These are phyloP conservation scores for Urophycis tenuis DNA, from an alignment of 2,797 vertebrate genomes.

Conservation along the genomic window DNA sequence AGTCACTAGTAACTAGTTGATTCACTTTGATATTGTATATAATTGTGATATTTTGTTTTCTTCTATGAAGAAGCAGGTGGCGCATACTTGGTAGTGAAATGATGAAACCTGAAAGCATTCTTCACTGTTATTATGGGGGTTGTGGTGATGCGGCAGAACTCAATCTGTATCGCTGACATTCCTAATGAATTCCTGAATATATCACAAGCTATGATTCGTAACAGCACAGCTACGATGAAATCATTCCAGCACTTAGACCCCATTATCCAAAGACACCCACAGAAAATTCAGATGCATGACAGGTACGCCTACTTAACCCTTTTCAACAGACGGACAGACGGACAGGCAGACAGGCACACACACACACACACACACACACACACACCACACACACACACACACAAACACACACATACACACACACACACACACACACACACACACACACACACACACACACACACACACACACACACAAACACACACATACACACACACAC, in stretches of 20 bases:
- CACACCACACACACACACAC: background rate
- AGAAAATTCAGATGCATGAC: background rate
- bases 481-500: background rate
- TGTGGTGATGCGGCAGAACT: background rate
- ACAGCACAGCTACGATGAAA: background rate
- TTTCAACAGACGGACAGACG: too few species aligned
- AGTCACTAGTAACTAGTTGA: background rate
- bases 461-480: background rate
- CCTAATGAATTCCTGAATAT: background rate
- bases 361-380: too few species aligned
- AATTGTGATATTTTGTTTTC: background rate
- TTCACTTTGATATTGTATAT: background rate
- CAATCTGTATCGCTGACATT: conserved; percentile 2
- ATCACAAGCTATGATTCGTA: background rate
- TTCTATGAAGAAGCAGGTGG: background rate
- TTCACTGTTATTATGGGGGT: background rate
- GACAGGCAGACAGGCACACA: background rate
- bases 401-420: too few species aligned
- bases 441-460: background rate
- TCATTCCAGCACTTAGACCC: background rate
- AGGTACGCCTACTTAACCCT: background rate
- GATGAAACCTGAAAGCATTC: background rate
- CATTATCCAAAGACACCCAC: background rate
- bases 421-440: background rate
- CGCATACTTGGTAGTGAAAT: background rate